A percentile compares a stretch with the other conserved stretches of the same genome.
Evolutionary conservation across 1,140 invertebrate species (phyloP).

Genomic region (Drosophila miranda): DNA sequence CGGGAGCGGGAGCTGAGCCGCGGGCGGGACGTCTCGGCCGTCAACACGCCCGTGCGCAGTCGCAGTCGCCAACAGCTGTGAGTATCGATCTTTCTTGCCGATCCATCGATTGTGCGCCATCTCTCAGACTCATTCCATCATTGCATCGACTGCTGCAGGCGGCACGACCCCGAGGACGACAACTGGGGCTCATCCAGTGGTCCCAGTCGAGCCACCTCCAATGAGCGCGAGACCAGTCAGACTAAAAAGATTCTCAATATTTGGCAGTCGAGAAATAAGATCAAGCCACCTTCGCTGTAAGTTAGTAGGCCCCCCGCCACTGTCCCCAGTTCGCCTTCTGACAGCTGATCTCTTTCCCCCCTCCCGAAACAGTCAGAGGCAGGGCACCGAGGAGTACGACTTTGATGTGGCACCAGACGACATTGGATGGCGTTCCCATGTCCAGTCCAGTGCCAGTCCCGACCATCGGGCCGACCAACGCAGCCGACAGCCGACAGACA

Average conservation of each 20-base stretch:
- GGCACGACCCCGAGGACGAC: slow-evolving; percentile 68
- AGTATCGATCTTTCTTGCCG: slow-evolving; percentile 28
- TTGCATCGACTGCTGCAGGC: slow-evolving; percentile 36
- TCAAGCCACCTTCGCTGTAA: slow-evolving; percentile 63
- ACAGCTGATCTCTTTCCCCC: slow-evolving; percentile 2
- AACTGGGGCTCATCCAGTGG: slow-evolving; percentile 78
- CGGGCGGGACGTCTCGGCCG: slow-evolving; percentile 51
- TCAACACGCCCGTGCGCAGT: slow-evolving; percentile 66
- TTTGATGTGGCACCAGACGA: slow-evolving; percentile 61
- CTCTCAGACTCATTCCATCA: slow-evolving; percentile 31
- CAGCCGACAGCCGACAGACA: slow-evolving; percentile 28
- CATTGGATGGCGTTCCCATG: slow-evolving; percentile 54
- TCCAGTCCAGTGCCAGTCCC: slow-evolving; percentile 52
- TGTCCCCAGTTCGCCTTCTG: background rate
- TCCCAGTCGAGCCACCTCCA: slow-evolving; percentile 71
- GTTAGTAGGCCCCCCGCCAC: slow-evolving; percentile 22
- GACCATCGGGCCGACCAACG: slow-evolving; percentile 33
- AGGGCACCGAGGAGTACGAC: slow-evolving; percentile 70
- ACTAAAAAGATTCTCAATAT: slow-evolving; percentile 60
- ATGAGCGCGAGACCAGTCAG: slow-evolving; percentile 68
- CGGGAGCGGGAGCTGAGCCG: slow-evolving; percentile 65
- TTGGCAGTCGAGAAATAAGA: slow-evolving; percentile 65
- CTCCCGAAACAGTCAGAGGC: slow-evolving; percentile 45
- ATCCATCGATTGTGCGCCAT: background rate
- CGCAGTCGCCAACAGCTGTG: slow-evolving; percentile 70